These are phyloP conservation scores for Zosterops japonicus DNA, from an alignment of 2,113 vertebrate genomes.

Conservation along the genomic window DNA sequence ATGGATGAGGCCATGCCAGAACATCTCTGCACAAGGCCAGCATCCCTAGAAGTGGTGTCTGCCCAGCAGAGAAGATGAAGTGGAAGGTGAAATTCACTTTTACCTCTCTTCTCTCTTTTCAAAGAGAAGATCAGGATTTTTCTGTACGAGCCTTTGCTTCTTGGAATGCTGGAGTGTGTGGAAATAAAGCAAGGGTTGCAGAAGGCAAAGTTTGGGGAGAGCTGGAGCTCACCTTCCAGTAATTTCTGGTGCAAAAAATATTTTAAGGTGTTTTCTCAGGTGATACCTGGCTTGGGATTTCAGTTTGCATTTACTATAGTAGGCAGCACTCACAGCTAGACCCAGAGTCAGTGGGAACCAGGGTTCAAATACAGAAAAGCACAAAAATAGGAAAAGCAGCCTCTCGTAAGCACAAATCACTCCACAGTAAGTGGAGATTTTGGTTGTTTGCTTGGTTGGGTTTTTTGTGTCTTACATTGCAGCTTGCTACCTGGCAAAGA, in stretches of 20 bases:
- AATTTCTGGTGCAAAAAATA: neutral
- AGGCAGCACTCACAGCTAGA: neutral
- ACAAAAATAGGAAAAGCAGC: neutral
- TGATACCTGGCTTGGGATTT: neutral
- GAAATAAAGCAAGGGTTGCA: neutral
- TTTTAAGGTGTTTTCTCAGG: neutral
- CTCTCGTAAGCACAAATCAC: neutral
- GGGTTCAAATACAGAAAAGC: neutral
- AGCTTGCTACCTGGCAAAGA: neutral
- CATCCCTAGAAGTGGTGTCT: neutral
- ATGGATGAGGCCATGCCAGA: neutral
- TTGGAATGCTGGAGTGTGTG: neutral
- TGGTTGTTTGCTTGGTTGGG: neutral
- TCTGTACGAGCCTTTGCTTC: fast-evolving
- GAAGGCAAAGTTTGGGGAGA: neutral
- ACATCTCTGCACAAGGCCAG: neutral
- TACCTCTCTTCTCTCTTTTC: neutral
- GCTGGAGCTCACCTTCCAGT: neutral
- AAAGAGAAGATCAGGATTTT: neutral
- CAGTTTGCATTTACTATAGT: neutral
- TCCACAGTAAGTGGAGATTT: neutral
- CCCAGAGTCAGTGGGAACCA: neutral
- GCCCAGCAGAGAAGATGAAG: neutral
- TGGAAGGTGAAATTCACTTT: neutral
- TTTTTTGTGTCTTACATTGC: neutral